Evolutionary conservation across 2,113 vertebrate species (phyloP).

Genomic region (Oreochromis spilurus): DNA sequence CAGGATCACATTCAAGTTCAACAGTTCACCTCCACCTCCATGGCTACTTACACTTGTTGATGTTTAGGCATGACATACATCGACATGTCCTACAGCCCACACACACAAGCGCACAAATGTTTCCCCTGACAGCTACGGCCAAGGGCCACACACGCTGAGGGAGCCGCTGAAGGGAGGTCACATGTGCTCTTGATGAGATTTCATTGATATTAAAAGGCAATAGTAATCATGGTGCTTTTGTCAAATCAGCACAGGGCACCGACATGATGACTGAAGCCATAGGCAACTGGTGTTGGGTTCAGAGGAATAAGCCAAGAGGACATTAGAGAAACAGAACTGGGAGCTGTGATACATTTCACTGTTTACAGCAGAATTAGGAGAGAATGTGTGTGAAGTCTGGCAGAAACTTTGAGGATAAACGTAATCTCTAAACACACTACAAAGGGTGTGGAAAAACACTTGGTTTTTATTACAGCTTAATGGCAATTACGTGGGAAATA

Average conservation of each 20-base stretch:
- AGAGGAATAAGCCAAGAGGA: neutral
- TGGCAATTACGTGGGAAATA: neutral
- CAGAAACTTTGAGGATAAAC: neutral
- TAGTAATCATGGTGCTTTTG: constrained; percentile 50
- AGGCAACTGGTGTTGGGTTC: constrained; percentile 58
- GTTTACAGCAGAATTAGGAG: neutral
- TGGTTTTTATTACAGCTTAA: neutral
- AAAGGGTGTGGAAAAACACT: neutral
- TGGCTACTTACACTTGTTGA: constrained; percentile 39
- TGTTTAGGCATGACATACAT: constrained; percentile 54
- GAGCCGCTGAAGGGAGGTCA: constrained; percentile 26
- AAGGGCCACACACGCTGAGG: constrained; percentile 74
- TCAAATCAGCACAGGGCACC: constrained; percentile 47
- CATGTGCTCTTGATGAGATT: constrained; percentile 52
- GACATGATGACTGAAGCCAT: constrained; percentile 26
- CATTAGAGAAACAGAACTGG: neutral
- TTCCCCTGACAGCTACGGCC: constrained; percentile 50
- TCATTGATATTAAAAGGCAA: constrained; percentile 62
- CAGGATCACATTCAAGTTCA: constrained; percentile 75
- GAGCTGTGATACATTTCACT: neutral
- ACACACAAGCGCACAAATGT: constrained; percentile 59
- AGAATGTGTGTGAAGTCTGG: neutral
- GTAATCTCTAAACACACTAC: neutral
- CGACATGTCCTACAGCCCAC: constrained; percentile 42
- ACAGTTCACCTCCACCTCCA: constrained; percentile 60